Evolutionary conservation across 2,797 vertebrate species (phyloP).

Genomic region (Periophthalmus magnuspinnatus): DNA sequence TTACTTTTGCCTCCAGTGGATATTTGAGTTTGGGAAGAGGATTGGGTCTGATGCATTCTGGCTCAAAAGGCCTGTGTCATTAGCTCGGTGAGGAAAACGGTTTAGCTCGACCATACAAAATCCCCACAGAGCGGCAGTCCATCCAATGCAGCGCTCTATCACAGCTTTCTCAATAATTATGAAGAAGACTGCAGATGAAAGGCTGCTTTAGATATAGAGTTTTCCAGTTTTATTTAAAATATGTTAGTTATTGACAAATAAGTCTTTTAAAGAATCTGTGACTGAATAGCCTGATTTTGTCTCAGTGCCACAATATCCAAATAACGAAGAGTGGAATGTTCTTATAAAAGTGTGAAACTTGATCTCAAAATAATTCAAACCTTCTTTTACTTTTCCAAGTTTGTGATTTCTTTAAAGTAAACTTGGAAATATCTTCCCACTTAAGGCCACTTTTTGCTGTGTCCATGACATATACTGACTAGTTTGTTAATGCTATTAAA

Average conservation of each 20-base stretch:
- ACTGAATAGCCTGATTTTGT: constrained; percentile 33
- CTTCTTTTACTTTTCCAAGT: neutral
- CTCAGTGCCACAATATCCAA: constrained; percentile 36
- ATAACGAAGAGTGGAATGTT: constrained; percentile 17
- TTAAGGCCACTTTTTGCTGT: constrained; percentile 1
- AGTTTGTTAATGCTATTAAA: constrained; percentile 60
- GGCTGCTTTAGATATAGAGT: constrained; percentile 46
- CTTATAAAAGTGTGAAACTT: constrained; percentile 20
- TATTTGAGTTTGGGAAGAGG: constrained; percentile 7
- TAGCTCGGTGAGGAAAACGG: constrained; percentile 62
- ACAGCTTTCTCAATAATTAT: constrained; percentile 67
- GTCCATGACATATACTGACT: constrained; percentile 30
- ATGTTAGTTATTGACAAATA: constrained; percentile 41
- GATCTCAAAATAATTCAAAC: constrained; percentile 30
- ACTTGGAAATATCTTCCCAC: neutral
- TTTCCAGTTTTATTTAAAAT: constrained; percentile 49
- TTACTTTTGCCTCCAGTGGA: constrained; percentile 50
- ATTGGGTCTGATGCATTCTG: constrained; percentile 46
- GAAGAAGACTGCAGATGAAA: constrained; percentile 63
- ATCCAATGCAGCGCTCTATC: constrained; percentile 49
- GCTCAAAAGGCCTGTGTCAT: constrained; percentile 59
- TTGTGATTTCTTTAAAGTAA: neutral
- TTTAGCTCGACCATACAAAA: constrained; percentile 68
- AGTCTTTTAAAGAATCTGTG: constrained; percentile 33
- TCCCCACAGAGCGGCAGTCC: constrained; percentile 56